These are phyloP conservation scores for Mionectes macconnelli DNA, from an alignment of 2,113 vertebrate species.

Conservation along the genomic window DNA sequence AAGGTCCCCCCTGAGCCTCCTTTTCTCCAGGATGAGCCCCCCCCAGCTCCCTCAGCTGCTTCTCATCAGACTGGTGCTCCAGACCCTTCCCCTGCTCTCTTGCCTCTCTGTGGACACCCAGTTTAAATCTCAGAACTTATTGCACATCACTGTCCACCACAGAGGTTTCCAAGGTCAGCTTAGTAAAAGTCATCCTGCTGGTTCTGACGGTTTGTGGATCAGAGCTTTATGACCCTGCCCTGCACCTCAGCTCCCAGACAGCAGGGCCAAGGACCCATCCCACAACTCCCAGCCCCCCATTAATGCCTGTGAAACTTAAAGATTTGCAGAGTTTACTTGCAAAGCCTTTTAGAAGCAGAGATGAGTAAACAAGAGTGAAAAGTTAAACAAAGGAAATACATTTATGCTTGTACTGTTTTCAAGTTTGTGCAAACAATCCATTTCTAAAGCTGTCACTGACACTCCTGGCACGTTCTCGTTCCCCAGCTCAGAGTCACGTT, in stretches of 20 bases:
- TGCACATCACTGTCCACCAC: neutral
- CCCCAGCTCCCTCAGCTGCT: accelerated
- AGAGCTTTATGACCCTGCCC: neutral
- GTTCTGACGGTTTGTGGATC: neutral
- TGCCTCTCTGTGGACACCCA: neutral
- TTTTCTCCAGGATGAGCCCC: neutral
- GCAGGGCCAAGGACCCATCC: neutral
- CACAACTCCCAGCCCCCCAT: constrained; percentile 46
- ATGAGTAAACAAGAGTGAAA: constrained; percentile 74
- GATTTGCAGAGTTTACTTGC: constrained; percentile 76
- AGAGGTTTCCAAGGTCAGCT: neutral
- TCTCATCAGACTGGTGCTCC: neutral
- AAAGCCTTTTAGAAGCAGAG: constrained; percentile 77
- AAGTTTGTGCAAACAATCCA: constrained; percentile 75
- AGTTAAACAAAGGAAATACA: constrained; percentile 76
- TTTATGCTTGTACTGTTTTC: constrained; percentile 76
- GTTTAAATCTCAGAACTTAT: neutral
- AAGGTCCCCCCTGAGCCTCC: neutral
- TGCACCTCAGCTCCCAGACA: neutral
- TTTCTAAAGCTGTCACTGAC: constrained; percentile 70
- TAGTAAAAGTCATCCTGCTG: neutral
- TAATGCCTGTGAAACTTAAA: constrained; percentile 55
- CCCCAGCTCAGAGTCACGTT: constrained; percentile 6
- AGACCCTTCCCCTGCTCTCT: accelerated
- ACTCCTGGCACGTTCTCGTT: constrained; percentile 59